Evolutionary conservation across 2,888 invertebrate genomes (phyloP), one percentile per base, ranked within the genome.

Genomic region (Notodonta dromedarius): DNA sequence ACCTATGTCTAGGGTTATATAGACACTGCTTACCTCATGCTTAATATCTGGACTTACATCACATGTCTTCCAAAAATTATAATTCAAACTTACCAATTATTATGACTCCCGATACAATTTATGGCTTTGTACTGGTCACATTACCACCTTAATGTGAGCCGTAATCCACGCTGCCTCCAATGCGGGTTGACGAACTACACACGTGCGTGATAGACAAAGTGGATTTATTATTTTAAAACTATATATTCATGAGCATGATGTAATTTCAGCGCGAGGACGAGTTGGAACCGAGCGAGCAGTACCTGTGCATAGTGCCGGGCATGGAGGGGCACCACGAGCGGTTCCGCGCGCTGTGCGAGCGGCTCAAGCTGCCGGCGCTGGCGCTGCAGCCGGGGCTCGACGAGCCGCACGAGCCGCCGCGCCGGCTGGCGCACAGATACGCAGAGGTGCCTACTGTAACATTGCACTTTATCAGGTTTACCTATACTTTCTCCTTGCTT

Each of bases 341-440:
- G 39, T 88, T 86, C 69, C 65, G 70, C 7, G 52, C 58, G 12
- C 44, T 86, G 24, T 82, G 83, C 32, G 79, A 83, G 59, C 71
- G 82, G 4, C 73, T 87, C 5, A 86, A 85, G 60, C 35, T 87
- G 11, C 76, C 78, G 0, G 82, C 85, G 0, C 57, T 83, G 3
- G 77, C 80, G 0, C 67, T 87, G 48, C 86, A 87, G 59, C 81
- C 83, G 0, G 84, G 85, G 0, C 70, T 83, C 0, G 84, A 85
- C 53, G 50, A 61, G 4, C 73, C 69, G 0, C 56, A 73, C 9
- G 89, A 88, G 58, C 81, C 82, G 0, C 62, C 78, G 24, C 60
- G 58, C 0, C 78, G 86, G 6, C 71, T 77, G 8, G 86, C 89
- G 2, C 61, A 74, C 8, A 73, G 83, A 76, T 82, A 70, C 59